Evolutionary conservation across 2,113 vertebrate genomes (phyloP), one percentile per base, ranked within the genome.

Genomic region (Neofelis nebulosa): DNA sequence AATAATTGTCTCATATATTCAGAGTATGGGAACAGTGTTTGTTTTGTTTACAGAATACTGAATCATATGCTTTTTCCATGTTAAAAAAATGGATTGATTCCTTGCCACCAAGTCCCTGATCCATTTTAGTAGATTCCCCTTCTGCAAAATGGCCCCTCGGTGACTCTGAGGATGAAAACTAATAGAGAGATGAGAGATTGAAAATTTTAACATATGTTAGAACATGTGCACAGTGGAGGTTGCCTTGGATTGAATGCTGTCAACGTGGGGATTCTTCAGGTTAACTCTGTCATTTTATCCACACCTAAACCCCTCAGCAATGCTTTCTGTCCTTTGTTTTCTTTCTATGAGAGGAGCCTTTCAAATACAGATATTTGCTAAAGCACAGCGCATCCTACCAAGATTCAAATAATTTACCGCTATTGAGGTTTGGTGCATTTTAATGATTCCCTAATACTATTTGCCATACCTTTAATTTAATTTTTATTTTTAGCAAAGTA

Each of bases 201-300:
- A 90, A 98, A 96, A 95, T 96, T 50, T 93, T 94, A 87, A 94
- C 98, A 97, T 98, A 98, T 98, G 97, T 65, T 98, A 63, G 85
- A 97, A 97, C 97, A 98, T 97, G 98, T 97, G 93, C 91, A 81
- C 52, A 96, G 33, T 50, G 14, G 73, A 89, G 68, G 71, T 98
- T 97, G 95, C 95, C 83, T 88, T 91, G 23, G 31, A 65, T 50
- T 95, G 96, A 97, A 90, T 94, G 55, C 4, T 96, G 31, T 97
- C 81, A 96, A 82, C 52, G 8, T 71, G 45, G 31, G 16, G 33
- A 96, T 71, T 66, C 16, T 97, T 52, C 3, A 69, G 89, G 21
- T 93, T 73, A 91, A 95, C 85, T 76, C 31, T 86, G 45, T 45
- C 93, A n/a, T 63, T 85, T 96, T 81, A 74, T 91, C n/a, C 25